phyloP scores from a whole-genome alignment of 2,113 vertebrate genomes.

The Litocranius walleri region DNA sequence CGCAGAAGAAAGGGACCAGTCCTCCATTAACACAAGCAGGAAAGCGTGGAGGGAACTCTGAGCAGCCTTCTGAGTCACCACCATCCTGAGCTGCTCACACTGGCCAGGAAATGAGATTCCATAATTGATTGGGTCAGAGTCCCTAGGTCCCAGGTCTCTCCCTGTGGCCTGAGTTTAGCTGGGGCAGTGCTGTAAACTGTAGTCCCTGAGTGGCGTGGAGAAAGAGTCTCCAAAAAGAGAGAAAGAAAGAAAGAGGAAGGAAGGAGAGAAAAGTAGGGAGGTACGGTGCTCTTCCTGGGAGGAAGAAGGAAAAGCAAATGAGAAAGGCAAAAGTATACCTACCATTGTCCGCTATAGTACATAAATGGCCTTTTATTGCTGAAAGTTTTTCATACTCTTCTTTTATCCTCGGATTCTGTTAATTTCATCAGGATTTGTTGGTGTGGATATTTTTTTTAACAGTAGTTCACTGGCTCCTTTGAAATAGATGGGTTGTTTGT shows the following conservation, averaged over 20 bases:
- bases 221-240: background rate
- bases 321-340: background rate
- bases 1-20: background rate
- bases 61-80: background rate
- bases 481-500: background rate
- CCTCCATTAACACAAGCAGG: background rate
- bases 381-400: background rate
- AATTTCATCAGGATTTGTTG: background rate
- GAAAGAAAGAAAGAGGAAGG: background rate
- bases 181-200: background rate
- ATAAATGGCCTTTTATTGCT: background rate
- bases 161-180: background rate
- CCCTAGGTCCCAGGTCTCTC: background rate
- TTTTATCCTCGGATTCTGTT: background rate
- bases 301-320: background rate
- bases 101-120: background rate
- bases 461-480: background rate
- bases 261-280: background rate
- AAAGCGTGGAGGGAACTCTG: background rate
- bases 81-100: background rate
- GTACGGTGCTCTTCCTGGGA: background rate
- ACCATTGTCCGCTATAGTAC: background rate
- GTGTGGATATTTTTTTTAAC: conserved; percentile 1
- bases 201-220: background rate
- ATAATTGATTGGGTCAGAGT: background rate